Conservation (phyloP, 2,113 vertebrate genomes). For the Crocuta crocuta region DNA sequence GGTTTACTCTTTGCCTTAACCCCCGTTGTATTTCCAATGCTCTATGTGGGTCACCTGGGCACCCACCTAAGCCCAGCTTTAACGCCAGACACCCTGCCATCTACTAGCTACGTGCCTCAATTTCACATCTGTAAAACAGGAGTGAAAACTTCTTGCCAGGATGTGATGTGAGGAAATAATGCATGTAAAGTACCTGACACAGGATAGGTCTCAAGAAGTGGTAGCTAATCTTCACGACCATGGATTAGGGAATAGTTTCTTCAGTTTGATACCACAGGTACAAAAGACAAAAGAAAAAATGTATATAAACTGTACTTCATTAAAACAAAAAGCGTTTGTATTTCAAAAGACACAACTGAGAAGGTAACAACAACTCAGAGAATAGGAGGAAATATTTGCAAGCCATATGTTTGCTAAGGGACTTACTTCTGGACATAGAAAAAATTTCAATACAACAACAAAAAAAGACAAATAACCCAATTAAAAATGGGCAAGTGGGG, state of each 20-base stretch:
- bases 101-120: not conserved
- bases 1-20: not conserved
- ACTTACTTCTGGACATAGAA: not conserved
- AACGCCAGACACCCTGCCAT: not conserved
- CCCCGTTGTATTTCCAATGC: not conserved
- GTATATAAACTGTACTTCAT: not conserved
- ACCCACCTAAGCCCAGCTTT: not conserved
- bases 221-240: not conserved
- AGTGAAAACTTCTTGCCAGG: not conserved
- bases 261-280: not conserved
- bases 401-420: not conserved
- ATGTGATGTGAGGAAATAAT: not conserved
- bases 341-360: not conserved
- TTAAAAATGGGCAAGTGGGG: not conserved
- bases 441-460: not conserved
- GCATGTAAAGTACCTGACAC: not conserved
- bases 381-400: not conserved
- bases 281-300: not conserved
- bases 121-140: not conserved
- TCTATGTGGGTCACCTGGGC: not conserved
- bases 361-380: not conserved
- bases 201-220: not conserved
- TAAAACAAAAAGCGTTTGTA: conserved; percentile 23
- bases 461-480: not conserved
- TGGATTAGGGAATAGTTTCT: not conserved